A percentile compares a stretch with the other conserved stretches of the same genome.
These are phyloP conservation scores for Glandiceps talaboti DNA, from an alignment of 53 echinoderm and acorn worm species.

Conservation along the genomic window DNA sequence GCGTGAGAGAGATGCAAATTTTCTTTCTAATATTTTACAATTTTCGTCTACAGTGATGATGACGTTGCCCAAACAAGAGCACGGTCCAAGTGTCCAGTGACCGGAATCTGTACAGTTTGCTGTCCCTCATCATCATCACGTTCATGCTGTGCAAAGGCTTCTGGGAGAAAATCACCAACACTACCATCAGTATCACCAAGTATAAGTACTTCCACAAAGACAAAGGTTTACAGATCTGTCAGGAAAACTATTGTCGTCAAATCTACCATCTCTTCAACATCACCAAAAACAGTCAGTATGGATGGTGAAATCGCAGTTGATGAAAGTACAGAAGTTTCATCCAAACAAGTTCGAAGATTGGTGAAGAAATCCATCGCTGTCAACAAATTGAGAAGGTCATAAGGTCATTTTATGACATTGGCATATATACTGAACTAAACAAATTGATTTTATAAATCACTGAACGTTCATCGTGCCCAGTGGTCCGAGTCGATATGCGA, in stretches of 20 bases:
- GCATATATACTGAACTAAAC: too few species aligned
- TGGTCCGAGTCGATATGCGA: too few species aligned
- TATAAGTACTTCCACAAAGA: neutral
- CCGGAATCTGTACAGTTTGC: neutral
- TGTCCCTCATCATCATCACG: neutral
- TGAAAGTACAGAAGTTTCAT: neutral
- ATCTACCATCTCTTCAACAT: neutral
- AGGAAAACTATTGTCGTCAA: neutral
- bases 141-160: neutral
- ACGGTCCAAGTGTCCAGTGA: neutral
- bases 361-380: neutral
- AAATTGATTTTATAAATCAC: too few species aligned
- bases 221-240: neutral
- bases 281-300: neutral
- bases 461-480: too few species aligned
- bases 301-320: neutral
- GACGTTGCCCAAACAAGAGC: neutral
- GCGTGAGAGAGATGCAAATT: too few species aligned
- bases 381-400: neutral
- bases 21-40: too few species aligned
- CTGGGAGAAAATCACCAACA: neutral
- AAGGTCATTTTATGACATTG: too few species aligned
- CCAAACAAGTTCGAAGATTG: neutral
- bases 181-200: neutral
- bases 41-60: neutral